These are phyloP conservation scores for Vulpes vulpes DNA, from an alignment of 2,113 vertebrate species.

Conservation along the genomic window DNA sequence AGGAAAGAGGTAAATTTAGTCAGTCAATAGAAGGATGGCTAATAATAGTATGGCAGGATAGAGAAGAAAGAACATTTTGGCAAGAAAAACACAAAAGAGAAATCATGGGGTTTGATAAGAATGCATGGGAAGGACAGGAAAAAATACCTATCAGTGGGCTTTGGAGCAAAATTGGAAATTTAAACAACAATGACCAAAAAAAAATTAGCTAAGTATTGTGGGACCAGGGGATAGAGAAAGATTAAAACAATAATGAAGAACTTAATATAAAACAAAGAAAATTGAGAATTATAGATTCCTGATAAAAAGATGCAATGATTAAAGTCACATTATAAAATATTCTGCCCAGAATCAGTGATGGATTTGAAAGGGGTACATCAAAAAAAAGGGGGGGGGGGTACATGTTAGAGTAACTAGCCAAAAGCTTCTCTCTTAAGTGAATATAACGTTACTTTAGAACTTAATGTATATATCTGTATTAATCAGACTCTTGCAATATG, in stretches of 20 bases:
- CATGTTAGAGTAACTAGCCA: constrained; percentile 6
- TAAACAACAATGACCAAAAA: background rate
- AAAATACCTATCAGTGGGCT: background rate
- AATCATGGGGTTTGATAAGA: background rate
- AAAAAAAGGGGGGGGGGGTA: background rate
- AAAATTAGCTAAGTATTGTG: background rate
- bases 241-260: constrained; percentile 6
- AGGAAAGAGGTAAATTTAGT: background rate
- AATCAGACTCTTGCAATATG: background rate
- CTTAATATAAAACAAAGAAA: constrained; percentile 43
- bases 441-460: background rate
- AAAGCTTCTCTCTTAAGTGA: background rate
- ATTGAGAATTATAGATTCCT: background rate
- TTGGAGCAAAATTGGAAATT: background rate
- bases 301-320: background rate
- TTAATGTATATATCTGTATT: background rate
- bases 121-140: background rate
- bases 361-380: background rate
- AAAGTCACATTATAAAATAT: constrained; percentile 10
- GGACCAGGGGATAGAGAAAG: background rate
- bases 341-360: background rate
- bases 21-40: background rate
- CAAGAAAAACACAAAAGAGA: background rate
- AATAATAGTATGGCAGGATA: background rate
- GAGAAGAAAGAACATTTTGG: background rate